Evolutionary conservation across 1,140 invertebrate genomes (phyloP).

Genomic region (Eumaeus atala): DNA sequence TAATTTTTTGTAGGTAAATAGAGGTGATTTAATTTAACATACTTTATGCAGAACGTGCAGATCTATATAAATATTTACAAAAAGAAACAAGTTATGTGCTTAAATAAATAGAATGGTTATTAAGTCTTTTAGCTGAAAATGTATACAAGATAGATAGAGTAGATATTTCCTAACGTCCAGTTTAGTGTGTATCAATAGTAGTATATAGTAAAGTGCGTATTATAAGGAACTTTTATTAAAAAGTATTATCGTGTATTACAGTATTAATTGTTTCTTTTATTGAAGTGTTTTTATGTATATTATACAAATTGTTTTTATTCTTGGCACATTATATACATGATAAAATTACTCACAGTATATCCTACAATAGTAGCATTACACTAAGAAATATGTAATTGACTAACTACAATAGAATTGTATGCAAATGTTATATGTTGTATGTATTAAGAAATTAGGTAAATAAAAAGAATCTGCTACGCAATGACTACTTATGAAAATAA

Average conservation of each 20-base stretch:
- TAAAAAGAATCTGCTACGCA: conserved; percentile 39
- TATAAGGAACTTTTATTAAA: no score
- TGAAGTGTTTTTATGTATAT: no score
- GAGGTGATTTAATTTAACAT: no score
- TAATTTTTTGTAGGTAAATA: no score
- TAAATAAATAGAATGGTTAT: not conserved
- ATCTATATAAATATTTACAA: conserved; percentile 4
- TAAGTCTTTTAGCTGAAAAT: not conserved
- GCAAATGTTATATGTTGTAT: conserved; percentile 5
- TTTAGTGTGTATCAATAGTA: not conserved
- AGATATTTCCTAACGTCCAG: not conserved
- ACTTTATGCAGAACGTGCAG: not conserved
- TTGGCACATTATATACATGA: no score
- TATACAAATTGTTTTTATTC: no score
- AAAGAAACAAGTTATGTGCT: not conserved
- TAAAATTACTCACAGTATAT: not conserved
- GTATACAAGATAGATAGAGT: not conserved
- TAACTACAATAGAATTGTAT: conserved; percentile 27
- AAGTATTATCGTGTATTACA: not conserved
- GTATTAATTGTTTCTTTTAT: not conserved
- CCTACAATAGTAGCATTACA: conserved; percentile 6
- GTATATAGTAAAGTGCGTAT: no score
- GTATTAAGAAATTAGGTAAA: conserved; percentile 24
- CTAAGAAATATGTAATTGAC: conserved; percentile 19
- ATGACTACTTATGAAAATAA: conserved; percentile 38